phyloP scores from a whole-genome alignment of 1,140 invertebrate genomes.

The Gonioctena quinquepunctata region DNA sequence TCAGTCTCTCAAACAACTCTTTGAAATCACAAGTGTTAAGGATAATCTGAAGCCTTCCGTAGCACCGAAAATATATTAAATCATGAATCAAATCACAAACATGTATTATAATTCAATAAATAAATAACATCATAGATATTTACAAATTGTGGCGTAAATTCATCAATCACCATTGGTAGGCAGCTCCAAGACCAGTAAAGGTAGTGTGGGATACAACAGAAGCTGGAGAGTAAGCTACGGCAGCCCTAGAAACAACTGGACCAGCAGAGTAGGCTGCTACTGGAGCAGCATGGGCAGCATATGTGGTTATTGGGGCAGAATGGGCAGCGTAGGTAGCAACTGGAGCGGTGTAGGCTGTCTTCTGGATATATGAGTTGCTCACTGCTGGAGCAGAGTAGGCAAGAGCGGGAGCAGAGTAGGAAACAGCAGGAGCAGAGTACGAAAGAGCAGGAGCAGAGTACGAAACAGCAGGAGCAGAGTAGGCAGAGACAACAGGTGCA shows the following conservation, averaged over 20 bases:
- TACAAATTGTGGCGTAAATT: constrained; percentile 8
- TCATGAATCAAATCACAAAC: constrained; percentile 11
- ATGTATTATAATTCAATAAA: constrained; percentile 23
- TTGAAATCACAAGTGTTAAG: no score
- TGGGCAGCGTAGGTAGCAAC: constrained; percentile 38
- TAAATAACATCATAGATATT: constrained; percentile 3
- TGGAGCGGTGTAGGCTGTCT: constrained; percentile 38
- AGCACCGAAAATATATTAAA: no score
- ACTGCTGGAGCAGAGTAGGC: constrained; percentile 38
- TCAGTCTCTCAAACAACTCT: no score
- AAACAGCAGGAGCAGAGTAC: not conserved
- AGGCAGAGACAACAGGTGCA: constrained; percentile 1
- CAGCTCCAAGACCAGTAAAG: constrained; percentile 58
- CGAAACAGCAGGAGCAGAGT: constrained; percentile 49
- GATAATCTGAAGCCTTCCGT: no score
- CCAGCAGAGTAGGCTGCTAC: constrained; percentile 55
- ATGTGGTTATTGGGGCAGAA: constrained; percentile 39
- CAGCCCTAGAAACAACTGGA: constrained; percentile 56
- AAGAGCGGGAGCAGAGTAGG: constrained; percentile 54
- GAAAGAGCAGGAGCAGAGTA: not conserved
- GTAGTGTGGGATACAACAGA: constrained; percentile 59
- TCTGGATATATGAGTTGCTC: no score
- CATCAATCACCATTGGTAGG: constrained; percentile 58
- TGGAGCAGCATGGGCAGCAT: constrained; percentile 52
- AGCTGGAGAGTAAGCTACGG: constrained; percentile 60